Evolutionary conservation across 2,113 vertebrate species (phyloP).

Genomic region (Daboia siamensis): DNA sequence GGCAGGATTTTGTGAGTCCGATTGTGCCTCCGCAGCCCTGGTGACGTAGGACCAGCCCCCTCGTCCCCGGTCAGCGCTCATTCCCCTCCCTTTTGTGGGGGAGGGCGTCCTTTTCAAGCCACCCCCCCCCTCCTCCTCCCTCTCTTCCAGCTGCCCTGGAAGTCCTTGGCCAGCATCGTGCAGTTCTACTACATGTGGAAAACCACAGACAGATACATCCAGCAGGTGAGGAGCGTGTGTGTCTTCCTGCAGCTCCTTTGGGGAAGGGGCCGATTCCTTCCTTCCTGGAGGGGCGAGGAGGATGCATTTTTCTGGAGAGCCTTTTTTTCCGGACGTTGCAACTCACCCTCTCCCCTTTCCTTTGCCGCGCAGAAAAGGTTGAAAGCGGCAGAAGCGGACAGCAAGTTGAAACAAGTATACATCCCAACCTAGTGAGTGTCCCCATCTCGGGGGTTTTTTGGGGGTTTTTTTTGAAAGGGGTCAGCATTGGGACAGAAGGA

Average conservation of each 20-base stretch:
- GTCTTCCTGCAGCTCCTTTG: background rate
- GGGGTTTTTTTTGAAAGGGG: no score
- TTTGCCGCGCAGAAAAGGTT: conserved; percentile 78
- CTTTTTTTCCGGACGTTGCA: rapidly evolving
- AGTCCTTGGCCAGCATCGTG: conserved; percentile 91
- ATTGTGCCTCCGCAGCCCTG: background rate
- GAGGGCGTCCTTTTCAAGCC: background rate
- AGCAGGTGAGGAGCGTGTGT: conserved; percentile 73
- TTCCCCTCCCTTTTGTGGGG: background rate
- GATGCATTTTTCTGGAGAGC: no score
- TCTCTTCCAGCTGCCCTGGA: conserved; percentile 84
- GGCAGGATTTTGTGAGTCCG: conserved; percentile 88
- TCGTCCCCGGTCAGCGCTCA: background rate
- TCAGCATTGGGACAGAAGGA: background rate
- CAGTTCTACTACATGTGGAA: conserved; percentile 99
- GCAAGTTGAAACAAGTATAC: conserved; percentile 92
- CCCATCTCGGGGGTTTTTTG: background rate
- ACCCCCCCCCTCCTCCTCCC: no score
- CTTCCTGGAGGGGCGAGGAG: background rate
- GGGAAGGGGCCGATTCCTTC: background rate
- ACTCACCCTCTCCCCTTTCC: rapidly evolving
- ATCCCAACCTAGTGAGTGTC: conserved; percentile 90
- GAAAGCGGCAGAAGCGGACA: conserved; percentile 92
- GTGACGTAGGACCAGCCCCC: background rate
- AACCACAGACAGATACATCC: conserved; percentile 94